A percentile compares a stretch with the other conserved stretches of the same genome.
Evolutionary conservation across 2,797 vertebrate genomes (phyloP).

Genomic region (Peromyscus aztecus): DNA sequence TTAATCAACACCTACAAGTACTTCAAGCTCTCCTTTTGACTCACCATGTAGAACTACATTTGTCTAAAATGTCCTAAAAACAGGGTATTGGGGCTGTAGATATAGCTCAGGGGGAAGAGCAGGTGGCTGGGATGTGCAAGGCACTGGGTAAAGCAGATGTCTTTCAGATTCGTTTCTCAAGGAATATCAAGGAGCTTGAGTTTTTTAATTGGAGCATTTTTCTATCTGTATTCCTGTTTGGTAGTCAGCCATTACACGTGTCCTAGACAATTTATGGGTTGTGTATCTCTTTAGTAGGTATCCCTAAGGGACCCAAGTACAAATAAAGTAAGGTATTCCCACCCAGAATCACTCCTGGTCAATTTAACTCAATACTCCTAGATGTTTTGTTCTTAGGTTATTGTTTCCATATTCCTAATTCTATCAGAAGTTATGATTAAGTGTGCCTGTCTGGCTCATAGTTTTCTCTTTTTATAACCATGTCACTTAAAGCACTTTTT

Average conservation of each 20-base stretch:
- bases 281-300: not conserved
- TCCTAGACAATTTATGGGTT: not conserved
- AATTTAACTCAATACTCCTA: slow-evolving; percentile 47
- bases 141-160: not conserved
- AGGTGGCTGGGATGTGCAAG: not conserved
- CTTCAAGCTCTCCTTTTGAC: not conserved
- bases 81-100: not conserved
- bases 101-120: not conserved
- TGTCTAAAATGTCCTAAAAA: not conserved
- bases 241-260: not conserved
- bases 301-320: not conserved
- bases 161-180: slow-evolving; percentile 42
- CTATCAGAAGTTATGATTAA: slow-evolving; percentile 72
- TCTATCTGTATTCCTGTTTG: not conserved
- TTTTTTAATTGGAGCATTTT: slow-evolving; percentile 27
- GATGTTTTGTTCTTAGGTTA: slow-evolving; percentile 23
- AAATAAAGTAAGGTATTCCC: slow-evolving; percentile 61
- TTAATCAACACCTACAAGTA: not conserved
- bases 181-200: not conserved
- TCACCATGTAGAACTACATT: not conserved
- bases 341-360: slow-evolving; percentile 51
- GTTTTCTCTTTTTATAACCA: slow-evolving; percentile 67
- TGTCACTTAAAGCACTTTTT: slow-evolving; percentile 63
- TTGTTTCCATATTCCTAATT: slow-evolving; percentile 72
- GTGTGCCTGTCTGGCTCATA: slow-evolving; percentile 42